These are phyloP conservation scores for Brachionichthys hirsutus DNA, from an alignment of 2,113 vertebrate genomes.

Conservation along the genomic window DNA sequence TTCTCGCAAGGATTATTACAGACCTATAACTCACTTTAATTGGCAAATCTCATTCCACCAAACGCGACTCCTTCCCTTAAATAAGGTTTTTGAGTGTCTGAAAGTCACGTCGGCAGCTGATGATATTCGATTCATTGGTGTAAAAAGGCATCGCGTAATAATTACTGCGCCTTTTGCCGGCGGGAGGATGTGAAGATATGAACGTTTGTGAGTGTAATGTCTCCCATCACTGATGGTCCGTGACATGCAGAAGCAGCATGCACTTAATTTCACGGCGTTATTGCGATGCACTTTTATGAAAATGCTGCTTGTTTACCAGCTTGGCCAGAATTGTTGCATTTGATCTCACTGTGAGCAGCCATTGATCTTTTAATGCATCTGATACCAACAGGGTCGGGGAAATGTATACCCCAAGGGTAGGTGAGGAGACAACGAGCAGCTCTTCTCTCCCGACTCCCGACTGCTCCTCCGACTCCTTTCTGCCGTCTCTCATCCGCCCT, in stretches of 20 bases:
- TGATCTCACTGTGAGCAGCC: slow-evolving; percentile 44
- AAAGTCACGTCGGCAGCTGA: slow-evolving; percentile 31
- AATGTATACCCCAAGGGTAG: slow-evolving; percentile 56
- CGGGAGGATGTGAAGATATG: background rate
- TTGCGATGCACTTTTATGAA: slow-evolving; percentile 32
- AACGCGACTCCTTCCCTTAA: slow-evolving; percentile 60
- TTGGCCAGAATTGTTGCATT: slow-evolving; percentile 22
- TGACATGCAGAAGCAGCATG: background rate
- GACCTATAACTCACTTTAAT: slow-evolving; percentile 73
- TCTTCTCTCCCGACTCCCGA: slow-evolving; percentile 24
- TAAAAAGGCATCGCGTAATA: slow-evolving; percentile 35
- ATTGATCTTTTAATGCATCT: slow-evolving; percentile 68
- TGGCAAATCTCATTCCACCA: slow-evolving; percentile 69
- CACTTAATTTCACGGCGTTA: slow-evolving; percentile 15
- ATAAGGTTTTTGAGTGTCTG: slow-evolving; percentile 56
- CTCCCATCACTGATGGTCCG: no score
- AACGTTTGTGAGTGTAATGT: background rate
- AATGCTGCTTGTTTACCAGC: slow-evolving; percentile 45
- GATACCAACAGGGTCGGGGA: slow-evolving; percentile 34
- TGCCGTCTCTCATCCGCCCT: slow-evolving; percentile 17
- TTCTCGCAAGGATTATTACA: slow-evolving; percentile 63
- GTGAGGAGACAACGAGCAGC: slow-evolving; percentile 23
- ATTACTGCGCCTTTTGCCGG: slow-evolving; percentile 13
- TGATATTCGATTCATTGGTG: slow-evolving; percentile 41
- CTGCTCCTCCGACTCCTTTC: slow-evolving; percentile 28